Conservation (phyloP, 1,140 invertebrate species). For the Euglossa dilemma region DNA sequence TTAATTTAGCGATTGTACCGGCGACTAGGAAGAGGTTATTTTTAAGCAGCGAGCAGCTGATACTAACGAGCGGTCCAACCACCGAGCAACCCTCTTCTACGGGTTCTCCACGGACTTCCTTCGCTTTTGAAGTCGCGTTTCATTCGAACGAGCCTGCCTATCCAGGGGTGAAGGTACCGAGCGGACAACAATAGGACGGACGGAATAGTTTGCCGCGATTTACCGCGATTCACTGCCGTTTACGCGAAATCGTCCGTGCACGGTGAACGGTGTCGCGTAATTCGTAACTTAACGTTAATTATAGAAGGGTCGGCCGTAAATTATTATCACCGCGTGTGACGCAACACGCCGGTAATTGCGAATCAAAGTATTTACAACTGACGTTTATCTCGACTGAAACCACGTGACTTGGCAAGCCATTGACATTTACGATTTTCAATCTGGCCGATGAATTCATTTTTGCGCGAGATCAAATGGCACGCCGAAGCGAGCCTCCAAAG, state of each 20-base stretch:
- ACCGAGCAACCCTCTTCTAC: conserved; percentile 50
- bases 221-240: not conserved
- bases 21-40: conserved; percentile 59
- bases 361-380: conserved; percentile 10
- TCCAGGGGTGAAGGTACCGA: not conserved
- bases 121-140: conserved; percentile 39
- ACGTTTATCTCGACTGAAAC: conserved; percentile 25
- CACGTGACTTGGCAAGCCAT: conserved; percentile 24
- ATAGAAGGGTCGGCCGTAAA: conserved; percentile 29
- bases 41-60: conserved; percentile 57
- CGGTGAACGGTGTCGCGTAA: not conserved
- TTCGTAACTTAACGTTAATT: conserved; percentile 1
- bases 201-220: conserved; percentile 3
- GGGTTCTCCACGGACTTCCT: conserved; percentile 32
- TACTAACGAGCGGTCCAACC: conserved; percentile 67
- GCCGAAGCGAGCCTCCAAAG: not conserved
- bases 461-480: not conserved
- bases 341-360: not conserved
- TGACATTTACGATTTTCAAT: conserved; percentile 30
- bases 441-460: not conserved
- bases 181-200: not conserved
- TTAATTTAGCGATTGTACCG: conserved; percentile 65
- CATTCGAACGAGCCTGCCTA: conserved; percentile 25
- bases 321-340: not conserved
- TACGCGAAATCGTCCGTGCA: not conserved